Evolutionary conservation across 2,113 vertebrate genomes (phyloP), one percentile per base, ranked within the genome.

Genomic region (Tetraodon nigroviridis): DNA sequence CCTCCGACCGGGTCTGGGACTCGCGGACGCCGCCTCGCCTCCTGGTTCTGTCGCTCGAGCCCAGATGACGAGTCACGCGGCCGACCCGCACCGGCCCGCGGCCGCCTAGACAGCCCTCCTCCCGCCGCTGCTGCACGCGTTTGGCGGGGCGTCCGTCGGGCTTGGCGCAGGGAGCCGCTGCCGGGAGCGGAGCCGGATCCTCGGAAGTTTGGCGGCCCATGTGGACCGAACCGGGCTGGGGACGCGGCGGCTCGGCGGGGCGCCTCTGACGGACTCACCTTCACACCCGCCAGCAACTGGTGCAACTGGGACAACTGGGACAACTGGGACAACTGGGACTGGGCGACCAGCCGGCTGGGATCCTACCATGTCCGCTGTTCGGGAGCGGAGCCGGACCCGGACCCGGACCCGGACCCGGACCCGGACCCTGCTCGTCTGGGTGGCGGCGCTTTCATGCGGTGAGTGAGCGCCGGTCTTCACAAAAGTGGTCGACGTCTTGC

Each of bases 311-410:
- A n/a, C 56, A 24, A 52, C 73, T 75, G 85, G 85, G 81, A 21
- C 65, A 51, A 65, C 80, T 79, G 78, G 85, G 82, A n/a, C 56
- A 24, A 52, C 73, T 75, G 85, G 85, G 48, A 65, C 80, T 79
- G 78, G 85, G 82, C 73, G 27, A 54, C 70, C 68, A 7, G 53
- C 82, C 60, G 42, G 44, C 80, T 63, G 75, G 84, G 80, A 81
- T 75, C 79, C 81, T 86, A 90, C 87, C 72, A 91, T 91, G 90
- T 83, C 88, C 70, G 70, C 73, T 72, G 78, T 55, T 72, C 79
- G 80, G 59, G 75, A 80, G 84, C 80, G 79, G 83, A 69, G n/a
- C n/a, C n/a, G n/a, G n/a, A n/a, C n/a, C n/a, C n/a, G n/a, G n/a
- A n/a, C n/a, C n/a, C n/a, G n/a, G n/a, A n/a, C n/a, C n/a, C n/a